Conservation (phyloP, 2,113 vertebrate genomes). For the Gasterosteus nipponicus region DNA sequence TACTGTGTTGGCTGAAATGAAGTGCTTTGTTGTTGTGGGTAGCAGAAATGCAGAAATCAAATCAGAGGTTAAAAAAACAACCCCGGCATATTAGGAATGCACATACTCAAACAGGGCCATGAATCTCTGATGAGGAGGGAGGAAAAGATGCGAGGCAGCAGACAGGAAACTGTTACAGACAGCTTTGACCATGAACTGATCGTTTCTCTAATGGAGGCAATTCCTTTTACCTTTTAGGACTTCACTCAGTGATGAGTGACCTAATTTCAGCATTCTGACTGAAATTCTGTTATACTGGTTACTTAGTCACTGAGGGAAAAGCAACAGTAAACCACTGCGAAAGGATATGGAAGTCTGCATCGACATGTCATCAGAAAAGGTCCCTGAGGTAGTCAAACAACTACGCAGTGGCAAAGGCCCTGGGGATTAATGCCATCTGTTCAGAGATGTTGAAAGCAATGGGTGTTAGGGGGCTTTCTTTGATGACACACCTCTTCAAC, state of each 20-base stretch:
- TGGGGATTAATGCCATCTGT: too few relatives aligned
- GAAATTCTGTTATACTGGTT: neutral
- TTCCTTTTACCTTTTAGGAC: neutral
- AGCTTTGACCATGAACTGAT: neutral
- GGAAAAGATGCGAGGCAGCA: constrained; percentile 2
- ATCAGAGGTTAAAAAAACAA: constrained; percentile 7
- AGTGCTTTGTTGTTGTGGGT: constrained; percentile 36
- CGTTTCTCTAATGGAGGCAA: neutral
- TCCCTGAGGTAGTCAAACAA: too few relatives aligned
- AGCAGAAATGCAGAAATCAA: constrained; percentile 19
- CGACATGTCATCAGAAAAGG: neutral
- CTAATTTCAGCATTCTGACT: neutral
- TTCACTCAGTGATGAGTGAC: neutral
- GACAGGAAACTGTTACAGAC: neutral
- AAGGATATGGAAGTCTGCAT: neutral
- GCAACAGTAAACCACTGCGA: neutral
- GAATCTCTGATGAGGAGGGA: neutral
- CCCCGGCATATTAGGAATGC: constrained; percentile 6
- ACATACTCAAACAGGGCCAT: neutral
- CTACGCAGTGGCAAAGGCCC: too few relatives aligned
- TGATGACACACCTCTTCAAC: too few relatives aligned
- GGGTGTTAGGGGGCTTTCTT: too few relatives aligned
- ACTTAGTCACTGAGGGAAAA: constrained; percentile 1
- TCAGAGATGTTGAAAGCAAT: too few relatives aligned
- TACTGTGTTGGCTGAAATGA: neutral